Evolutionary conservation across 2,888 invertebrate genomes (phyloP).

Genomic region (Polyommatus icarus): DNA sequence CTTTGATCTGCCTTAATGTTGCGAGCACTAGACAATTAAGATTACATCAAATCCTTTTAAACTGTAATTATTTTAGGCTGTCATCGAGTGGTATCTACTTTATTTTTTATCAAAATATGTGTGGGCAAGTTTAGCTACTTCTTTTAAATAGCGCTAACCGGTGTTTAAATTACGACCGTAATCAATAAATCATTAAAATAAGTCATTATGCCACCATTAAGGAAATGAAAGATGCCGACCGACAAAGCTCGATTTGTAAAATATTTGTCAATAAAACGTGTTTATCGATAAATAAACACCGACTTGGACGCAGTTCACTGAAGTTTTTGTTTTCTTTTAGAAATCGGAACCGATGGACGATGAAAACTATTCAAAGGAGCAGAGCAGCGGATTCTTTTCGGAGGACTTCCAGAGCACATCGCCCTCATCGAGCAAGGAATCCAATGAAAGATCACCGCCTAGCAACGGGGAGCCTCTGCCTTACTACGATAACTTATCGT

Average conservation of each 20-base stretch:
- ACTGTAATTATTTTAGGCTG: slow-evolving; percentile 10
- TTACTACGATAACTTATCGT: slow-evolving; percentile 64
- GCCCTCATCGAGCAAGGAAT: slow-evolving; percentile 79
- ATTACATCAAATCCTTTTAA: not conserved
- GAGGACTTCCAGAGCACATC: slow-evolving; percentile 82
- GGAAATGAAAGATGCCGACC: slow-evolving; percentile 10
- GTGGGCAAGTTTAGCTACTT: not conserved
- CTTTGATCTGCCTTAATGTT: not conserved
- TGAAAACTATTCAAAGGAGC: slow-evolving; percentile 75
- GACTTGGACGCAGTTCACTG: not conserved
- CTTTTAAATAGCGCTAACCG: not conserved
- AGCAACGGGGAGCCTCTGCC: slow-evolving; percentile 69
- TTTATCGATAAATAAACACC: slow-evolving; percentile 29
- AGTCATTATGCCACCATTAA: slow-evolving; percentile 2
- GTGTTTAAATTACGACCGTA: slow-evolving; percentile 5
- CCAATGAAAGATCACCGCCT: slow-evolving; percentile 72
- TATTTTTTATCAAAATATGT: not conserved
- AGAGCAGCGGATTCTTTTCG: slow-evolving; percentile 82
- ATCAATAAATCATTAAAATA: slow-evolving; percentile 30
- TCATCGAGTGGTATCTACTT: not conserved
- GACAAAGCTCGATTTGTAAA: slow-evolving; percentile 22
- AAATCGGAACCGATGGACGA: slow-evolving; percentile 79
- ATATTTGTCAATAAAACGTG: slow-evolving; percentile 20
- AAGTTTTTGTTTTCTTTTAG: slow-evolving; percentile 60
- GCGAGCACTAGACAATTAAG: not conserved